Base-by-base conservation (phyloP, 2,888 invertebrate species). In the Drosophila sordidula region DNA sequence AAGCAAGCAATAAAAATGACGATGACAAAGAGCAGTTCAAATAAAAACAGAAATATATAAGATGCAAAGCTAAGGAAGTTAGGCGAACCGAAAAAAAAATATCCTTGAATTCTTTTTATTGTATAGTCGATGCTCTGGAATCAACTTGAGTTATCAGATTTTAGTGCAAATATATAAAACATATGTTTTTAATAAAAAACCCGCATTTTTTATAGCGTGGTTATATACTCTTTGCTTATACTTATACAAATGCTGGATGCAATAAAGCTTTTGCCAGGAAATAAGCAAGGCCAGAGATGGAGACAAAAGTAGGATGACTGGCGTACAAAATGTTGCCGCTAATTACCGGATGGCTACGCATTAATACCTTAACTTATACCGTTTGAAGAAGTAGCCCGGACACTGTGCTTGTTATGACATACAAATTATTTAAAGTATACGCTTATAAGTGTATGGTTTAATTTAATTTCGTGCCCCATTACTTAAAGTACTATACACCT, bases 1-100 rank as follows among this genome's bases (percentile, higher is more conserved):
- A 89, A 78, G 71, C 66, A 76, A 68, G 79, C 71, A 84, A 78
- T 89, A 83, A 80, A 83, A 83, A 69, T 65, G 69, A 70, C 70
- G 67, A 52, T 18, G 18, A 18, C 18, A 18, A 18, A 18, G 18
- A 18, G 2, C 18, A 18, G 18, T 18, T 18, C n/a, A n/a, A 34
- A 44, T 3, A 29, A 9, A 14, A n/a, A 32, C n/a, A 32, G 42
- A 67, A 49, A 25, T 12, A 34, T 9, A 32, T 46, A 32, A 34
- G 41, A 38, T 34, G 25, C 44, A 55, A 55, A 29, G 18, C 56
- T 12, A 11, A 9, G 46, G 29, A 46, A 32, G 32, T 16, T 49
- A n/a, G 2, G 14, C 26, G 25, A 25, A 25, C 12, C 36, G 25
- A 55, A 45, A 32, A 45, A 45, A 16, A 45, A 45, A 45, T 36